Base-by-base conservation (phyloP, 1,140 invertebrate species). In the Acyrthosiphon pisum region DNA sequence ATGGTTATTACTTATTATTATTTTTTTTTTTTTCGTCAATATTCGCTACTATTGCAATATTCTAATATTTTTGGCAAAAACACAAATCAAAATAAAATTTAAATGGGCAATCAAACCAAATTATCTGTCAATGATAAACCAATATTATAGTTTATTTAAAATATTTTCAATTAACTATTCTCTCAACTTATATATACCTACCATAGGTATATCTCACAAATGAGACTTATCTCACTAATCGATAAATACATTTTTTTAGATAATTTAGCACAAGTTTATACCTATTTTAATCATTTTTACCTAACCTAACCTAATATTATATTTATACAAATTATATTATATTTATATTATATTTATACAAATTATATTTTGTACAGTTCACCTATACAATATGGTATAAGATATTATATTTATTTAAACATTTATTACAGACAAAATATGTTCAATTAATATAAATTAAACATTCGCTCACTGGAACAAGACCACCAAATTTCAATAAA, bases 1-100 rank as follows among this genome's bases (percentile, higher is more conserved):
- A 53, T 53, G 48, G 23, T 89, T 89, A 89, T 53, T 89, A 56
- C 30, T 41, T 89, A 89, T 53, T 89, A 53, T 41, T 35, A 53
- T 56, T 89, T 4, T 56, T 56, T 41, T 56, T 26, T 56, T 26
- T 6, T 56, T 89, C 8, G 7, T 37, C 20, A 88, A 87, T 41
- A 88, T 23, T 88, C 3, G 14, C 41, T 23, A 53, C 8, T 88
- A 88, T 87, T 83, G 37, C 37, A 53, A 35, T 88, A 53, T 88
- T 88, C 53, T 48, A 7, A 53, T 88, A 23, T 35, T 35, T 20
- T 88, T 23, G 8, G 20, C 4, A 4, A 53, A 35, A 35, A 14
- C 8, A 30, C 46, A 76, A 76, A n/a, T 20, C 8, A 4, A 9
- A 26, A 14, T 86, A 86, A 53, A 23, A 48, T 88, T 53, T 20